These are phyloP conservation scores for Sula dactylatra DNA, from an alignment of 2,113 vertebrate species.

Conservation along the genomic window DNA sequence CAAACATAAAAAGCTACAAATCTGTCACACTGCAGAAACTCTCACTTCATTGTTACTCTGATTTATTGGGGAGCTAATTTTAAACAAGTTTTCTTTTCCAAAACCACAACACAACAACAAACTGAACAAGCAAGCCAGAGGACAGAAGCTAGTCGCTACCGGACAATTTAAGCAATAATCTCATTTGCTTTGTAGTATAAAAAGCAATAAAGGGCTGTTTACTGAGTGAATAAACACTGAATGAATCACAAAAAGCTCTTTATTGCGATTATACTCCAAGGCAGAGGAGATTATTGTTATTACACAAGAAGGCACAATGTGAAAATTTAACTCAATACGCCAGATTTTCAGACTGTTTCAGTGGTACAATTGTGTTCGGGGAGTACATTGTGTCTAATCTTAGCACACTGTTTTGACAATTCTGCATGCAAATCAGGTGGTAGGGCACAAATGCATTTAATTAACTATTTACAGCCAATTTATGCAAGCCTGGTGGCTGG, in stretches of 20 bases:
- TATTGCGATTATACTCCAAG: conserved; percentile 69
- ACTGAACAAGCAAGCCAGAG: conserved; percentile 65
- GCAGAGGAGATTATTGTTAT: conserved; percentile 69
- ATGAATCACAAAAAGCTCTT: conserved; percentile 74
- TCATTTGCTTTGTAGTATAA: conserved; percentile 76
- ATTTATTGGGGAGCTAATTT: conserved; percentile 79
- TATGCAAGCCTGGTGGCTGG: conserved; percentile 54
- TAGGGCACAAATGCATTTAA: conserved; percentile 68
- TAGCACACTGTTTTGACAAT: conserved; percentile 58
- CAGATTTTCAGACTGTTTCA: conserved; percentile 62
- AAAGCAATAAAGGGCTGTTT: conserved; percentile 75
- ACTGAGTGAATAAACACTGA: conserved; percentile 74
- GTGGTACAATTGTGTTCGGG: conserved; percentile 48
- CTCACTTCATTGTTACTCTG: conserved; percentile 76
- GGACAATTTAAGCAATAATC: conserved; percentile 75
- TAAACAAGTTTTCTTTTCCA: conserved; percentile 68
- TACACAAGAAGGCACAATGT: conserved; percentile 70
- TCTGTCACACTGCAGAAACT: conserved; percentile 75
- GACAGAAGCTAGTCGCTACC: conserved; percentile 65
- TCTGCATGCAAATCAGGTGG: conserved; percentile 67
- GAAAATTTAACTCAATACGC: conserved; percentile 69
- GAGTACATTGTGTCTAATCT: conserved; percentile 68
- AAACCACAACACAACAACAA: conserved; percentile 74
- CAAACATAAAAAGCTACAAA: conserved; percentile 78
- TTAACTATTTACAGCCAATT: conserved; percentile 65